Conservation (phyloP, 2,888 invertebrate genomes). For the Campoplex capitator region DNA sequence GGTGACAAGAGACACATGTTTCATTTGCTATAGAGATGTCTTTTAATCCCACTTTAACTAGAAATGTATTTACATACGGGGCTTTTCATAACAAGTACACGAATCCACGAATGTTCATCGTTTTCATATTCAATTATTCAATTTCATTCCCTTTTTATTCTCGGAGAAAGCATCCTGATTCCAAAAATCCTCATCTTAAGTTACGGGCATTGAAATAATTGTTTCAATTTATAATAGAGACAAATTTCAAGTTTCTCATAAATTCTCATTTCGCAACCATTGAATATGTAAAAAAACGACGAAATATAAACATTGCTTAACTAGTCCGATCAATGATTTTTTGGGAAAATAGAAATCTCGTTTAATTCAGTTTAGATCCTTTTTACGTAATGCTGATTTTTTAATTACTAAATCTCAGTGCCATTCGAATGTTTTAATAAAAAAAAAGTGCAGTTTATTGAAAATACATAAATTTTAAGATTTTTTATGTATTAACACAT, state of each 20-base stretch:
- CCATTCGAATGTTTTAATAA: background rate
- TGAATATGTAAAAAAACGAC: background rate
- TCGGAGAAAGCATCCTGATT: background rate
- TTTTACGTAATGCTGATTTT: background rate
- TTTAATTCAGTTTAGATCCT: background rate
- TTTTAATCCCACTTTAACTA: background rate
- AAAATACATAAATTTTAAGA: background rate
- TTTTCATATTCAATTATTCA: background rate
- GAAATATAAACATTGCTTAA: background rate
- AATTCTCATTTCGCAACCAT: background rate
- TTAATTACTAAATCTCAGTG: background rate
- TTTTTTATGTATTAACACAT: background rate
- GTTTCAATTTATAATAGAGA: background rate
- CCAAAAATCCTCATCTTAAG: background rate
- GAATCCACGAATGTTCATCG: background rate
- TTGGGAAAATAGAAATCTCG: background rate
- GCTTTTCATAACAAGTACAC: background rate
- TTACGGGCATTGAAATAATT: background rate
- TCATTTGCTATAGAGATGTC: background rate
- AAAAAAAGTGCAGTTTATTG: background rate
- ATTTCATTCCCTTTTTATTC: background rate
- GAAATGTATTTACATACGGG: background rate
- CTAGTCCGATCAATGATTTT: background rate
- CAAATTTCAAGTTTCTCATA: background rate
- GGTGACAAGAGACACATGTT: slow-evolving; percentile 30